phyloP scores from a whole-genome alignment of 2,888 invertebrate species.

The Agrilus cyanescens region DNA sequence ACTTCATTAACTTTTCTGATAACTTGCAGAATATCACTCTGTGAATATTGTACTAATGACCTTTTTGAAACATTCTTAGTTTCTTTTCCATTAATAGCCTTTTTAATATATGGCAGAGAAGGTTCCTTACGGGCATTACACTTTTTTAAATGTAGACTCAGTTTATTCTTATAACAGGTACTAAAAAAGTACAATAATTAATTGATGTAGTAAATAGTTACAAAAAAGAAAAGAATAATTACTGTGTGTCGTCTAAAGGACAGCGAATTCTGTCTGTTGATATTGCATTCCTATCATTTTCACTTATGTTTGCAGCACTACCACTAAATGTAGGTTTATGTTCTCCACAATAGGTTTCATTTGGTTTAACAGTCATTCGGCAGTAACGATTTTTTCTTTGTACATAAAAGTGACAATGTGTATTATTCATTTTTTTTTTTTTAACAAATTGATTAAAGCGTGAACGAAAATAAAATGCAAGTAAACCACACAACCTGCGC shows the following conservation, averaged over 20 bases:
- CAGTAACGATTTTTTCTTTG: constrained; percentile 60
- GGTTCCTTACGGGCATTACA: constrained; percentile 54
- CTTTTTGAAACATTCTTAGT: constrained; percentile 12
- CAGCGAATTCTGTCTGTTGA: constrained; percentile 48
- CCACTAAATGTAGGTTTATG: constrained; percentile 37
- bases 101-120: constrained; percentile 41
- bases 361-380: constrained; percentile 61
- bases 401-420: constrained; percentile 53
- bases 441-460: too few species aligned
- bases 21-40: constrained; percentile 30
- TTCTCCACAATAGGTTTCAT: constrained; percentile 60
- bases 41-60: constrained; percentile 33
- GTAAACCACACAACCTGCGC: too few species aligned
- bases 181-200: constrained; percentile 29
- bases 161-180: constrained; percentile 53
- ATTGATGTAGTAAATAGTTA: constrained; percentile 3
- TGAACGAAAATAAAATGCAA: too few species aligned
- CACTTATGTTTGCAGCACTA: constrained; percentile 4
- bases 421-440: too few species aligned
- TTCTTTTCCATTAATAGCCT: constrained; percentile 38
- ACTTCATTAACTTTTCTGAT: constrained; percentile 36
- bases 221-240: constrained; percentile 27
- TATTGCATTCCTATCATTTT: constrained; percentile 14
- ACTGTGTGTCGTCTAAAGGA: constrained; percentile 65
- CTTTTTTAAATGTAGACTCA: constrained; percentile 56